Base-by-base conservation (phyloP, 1,140 invertebrate species). In the Scaptomyza montana region DNA sequence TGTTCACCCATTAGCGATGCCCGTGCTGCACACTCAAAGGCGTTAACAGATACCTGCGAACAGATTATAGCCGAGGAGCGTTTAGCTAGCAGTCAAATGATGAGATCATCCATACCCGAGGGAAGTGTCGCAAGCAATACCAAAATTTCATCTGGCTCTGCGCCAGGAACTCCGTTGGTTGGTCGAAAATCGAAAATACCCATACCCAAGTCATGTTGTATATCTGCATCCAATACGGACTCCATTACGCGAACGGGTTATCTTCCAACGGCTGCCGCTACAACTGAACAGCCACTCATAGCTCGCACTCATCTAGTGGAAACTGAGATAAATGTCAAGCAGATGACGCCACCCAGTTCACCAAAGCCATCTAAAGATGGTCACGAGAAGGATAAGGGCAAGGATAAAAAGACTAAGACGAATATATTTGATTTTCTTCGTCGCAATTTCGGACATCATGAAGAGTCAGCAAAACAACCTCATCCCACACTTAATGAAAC, bases 401-500 rank as follows among this genome's bases (percentile, higher is more conserved):
- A 87, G 49, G 72, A 80, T 5, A 90, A 91, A 67, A 92, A 92
- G 51, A 77, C 89, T 0, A 92, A 92, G 61, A 47, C 13, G 6
- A 92, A 92, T 54, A 92, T 92, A 49, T 92, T 92, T 6, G 91
- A 92, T 57, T 92, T 92, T 53, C 53, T 92, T 25, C 86, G 86
- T 50, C 77, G 82, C 8, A 92, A 92, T 62, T 92, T 92, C 6
- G 90, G 90, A 25, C 71, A 90, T 16, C 86, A 89, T 21, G 78
- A 86, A 5, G 80, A 89, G 21, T 39, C 66, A 3, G 43, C 72
- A 21, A 43, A 43, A 8, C 75, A 54, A 28, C 41, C 50, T 9
- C 79, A 79, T 62, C 76, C 77, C 55, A 84, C 81, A 7, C 63
- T 77, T 28, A 91, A 84, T 5, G 78, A 76, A 56, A 90, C 75